Percentiles rank a stretch among this genome's conserved stretches.
Conservation (phyloP, 2,113 vertebrate species). For the Erythrolamprus reginae region DNA sequence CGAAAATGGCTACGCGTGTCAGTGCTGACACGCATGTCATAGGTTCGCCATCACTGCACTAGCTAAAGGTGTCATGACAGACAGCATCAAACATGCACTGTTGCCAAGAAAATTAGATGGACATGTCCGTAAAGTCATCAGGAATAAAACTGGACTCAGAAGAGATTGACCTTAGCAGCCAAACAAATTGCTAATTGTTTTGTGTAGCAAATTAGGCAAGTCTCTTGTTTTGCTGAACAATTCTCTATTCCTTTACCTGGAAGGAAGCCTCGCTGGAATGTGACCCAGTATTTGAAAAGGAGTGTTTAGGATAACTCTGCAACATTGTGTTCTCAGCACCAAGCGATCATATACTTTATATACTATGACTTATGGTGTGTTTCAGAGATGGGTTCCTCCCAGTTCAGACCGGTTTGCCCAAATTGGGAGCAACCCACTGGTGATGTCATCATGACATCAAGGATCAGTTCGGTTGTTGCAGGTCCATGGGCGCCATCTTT, state of each 20-base stretch:
- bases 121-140: not conserved
- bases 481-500: too few species aligned
- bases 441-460: too few species aligned
- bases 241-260: not conserved
- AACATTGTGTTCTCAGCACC: not conserved
- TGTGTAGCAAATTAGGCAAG: not conserved
- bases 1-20: too few species aligned
- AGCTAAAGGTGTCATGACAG: not conserved
- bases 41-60: too few species aligned
- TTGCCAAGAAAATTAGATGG: not conserved
- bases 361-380: not conserved
- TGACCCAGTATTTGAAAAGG: not conserved
- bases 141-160: not conserved
- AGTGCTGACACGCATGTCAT: too few species aligned
- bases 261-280: not conserved
- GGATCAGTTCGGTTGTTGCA: too few species aligned
- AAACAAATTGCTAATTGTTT: not conserved
- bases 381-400: not conserved
- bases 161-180: not conserved
- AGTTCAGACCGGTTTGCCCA: too few species aligned
- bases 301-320: not conserved
- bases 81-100: not conserved
- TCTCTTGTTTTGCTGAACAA: not conserved
- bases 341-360: not conserved
- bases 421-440: too few species aligned